phyloP scores from a whole-genome alignment of 2,888 invertebrate species.

The Syritta pipiens region DNA sequence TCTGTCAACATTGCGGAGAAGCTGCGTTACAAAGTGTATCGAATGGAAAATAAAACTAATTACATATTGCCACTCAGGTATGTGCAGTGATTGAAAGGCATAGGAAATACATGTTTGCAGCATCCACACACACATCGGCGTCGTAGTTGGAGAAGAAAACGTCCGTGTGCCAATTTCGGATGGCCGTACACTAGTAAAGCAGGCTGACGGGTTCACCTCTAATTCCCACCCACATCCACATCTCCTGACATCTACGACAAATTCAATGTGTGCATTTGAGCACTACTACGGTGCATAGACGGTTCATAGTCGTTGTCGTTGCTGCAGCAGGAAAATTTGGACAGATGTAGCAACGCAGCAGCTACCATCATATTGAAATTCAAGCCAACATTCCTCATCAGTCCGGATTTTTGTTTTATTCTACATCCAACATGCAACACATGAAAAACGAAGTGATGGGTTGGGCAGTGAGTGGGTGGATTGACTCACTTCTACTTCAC shows the following conservation, averaged over 20 bases:
- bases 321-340: slow-evolving; percentile 31
- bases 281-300: slow-evolving; percentile 20
- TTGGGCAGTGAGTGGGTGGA: neutral
- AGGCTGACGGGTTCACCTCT: slow-evolving; percentile 28
- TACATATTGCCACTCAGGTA: slow-evolving; percentile 58
- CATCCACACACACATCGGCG: slow-evolving; percentile 3
- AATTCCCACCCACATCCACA: neutral
- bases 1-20: slow-evolving; percentile 18
- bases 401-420: slow-evolving; percentile 60
- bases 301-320: slow-evolving; percentile 20
- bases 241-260: slow-evolving; percentile 53
- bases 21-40: neutral
- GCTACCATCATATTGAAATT: slow-evolving; percentile 64
- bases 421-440: slow-evolving; percentile 19
- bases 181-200: slow-evolving; percentile 24
- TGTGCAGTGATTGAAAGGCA: slow-evolving; percentile 53
- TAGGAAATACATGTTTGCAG: slow-evolving; percentile 47
- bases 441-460: neutral
- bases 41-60: slow-evolving; percentile 57
- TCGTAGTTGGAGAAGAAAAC: slow-evolving; percentile 38
- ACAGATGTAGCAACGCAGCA: slow-evolving; percentile 54
- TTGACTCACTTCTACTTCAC: slow-evolving; percentile 14
- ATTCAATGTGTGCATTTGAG: slow-evolving; percentile 50
- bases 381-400: slow-evolving; percentile 61
- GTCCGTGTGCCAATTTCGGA: slow-evolving; percentile 13